These are phyloP conservation scores for Pituophis catenifer DNA, from an alignment of 2,113 vertebrate genomes.

Conservation along the genomic window DNA sequence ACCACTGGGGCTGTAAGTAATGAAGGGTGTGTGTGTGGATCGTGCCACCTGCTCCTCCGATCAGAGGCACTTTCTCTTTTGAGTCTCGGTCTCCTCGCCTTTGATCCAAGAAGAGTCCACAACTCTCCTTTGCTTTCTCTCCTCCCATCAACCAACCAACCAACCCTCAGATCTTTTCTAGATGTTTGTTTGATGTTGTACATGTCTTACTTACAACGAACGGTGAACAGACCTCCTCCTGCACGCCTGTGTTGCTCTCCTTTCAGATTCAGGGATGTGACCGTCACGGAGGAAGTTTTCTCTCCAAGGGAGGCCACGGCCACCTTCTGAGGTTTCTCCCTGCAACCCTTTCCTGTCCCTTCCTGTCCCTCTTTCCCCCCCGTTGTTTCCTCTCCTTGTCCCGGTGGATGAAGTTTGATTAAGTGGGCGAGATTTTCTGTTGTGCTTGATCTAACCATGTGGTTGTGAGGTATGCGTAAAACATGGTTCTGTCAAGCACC, in stretches of 20 bases:
- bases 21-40: slow-evolving; percentile 69
- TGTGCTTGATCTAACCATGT: slow-evolving; percentile 99
- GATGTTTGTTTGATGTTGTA: slow-evolving; percentile 56
- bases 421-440: slow-evolving; percentile 97
- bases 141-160: slow-evolving; percentile 66
- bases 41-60: slow-evolving; percentile 65
- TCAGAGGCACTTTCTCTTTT: slow-evolving; percentile 64
- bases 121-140: slow-evolving; percentile 65
- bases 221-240: slow-evolving; percentile 52
- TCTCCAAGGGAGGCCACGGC: slow-evolving; percentile 71
- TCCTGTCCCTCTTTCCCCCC: slow-evolving; percentile 64
- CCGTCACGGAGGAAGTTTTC: slow-evolving; percentile 65
- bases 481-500: slow-evolving; percentile 99
- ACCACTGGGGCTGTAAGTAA: slow-evolving; percentile 95
- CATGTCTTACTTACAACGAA: slow-evolving; percentile 64
- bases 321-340: slow-evolving; percentile 47
- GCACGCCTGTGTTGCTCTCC: slow-evolving; percentile 36
- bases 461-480: slow-evolving; percentile 97
- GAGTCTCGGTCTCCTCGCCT: slow-evolving; percentile 65
- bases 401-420: slow-evolving; percentile 90
- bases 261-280: slow-evolving; percentile 59
- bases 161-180: slow-evolving; percentile 62
- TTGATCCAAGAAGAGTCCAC: slow-evolving; percentile 66
- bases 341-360: slow-evolving; percentile 61
- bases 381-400: slow-evolving; percentile 76